Conservation (phyloP, 2,113 vertebrate species). For the Piprites chloris region DNA sequence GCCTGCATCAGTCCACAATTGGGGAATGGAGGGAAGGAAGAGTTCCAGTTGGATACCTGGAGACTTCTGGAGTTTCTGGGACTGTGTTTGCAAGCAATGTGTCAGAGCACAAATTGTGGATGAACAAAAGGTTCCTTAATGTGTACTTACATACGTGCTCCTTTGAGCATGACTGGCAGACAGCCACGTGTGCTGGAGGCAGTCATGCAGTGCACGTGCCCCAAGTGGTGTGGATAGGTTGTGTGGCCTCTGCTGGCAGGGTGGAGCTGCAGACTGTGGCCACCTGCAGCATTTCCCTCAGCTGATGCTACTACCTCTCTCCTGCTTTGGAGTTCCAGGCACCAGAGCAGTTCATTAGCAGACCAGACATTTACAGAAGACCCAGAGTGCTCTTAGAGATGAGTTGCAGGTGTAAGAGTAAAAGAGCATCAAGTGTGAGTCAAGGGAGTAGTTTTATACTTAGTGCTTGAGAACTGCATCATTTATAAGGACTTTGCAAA, state of each 20-base stretch:
- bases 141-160: not conserved
- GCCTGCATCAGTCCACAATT: not conserved
- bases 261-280: not conserved
- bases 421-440: not conserved
- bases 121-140: not conserved
- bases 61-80: not conserved
- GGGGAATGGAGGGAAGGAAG: not conserved
- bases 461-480: not conserved
- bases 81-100: not conserved
- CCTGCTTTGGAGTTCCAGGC: not conserved
- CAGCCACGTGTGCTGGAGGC: not conserved
- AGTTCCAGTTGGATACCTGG: not conserved
- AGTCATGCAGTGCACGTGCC: not conserved
- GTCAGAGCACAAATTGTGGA: not conserved
- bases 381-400: not conserved
- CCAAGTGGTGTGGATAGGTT: rapidly evolving
- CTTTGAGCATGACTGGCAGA: not conserved
- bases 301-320: not conserved
- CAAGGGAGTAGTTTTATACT: not conserved
- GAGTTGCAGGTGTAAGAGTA: not conserved
- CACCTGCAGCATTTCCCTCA: not conserved
- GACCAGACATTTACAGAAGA: not conserved
- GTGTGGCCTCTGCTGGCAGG: not conserved
- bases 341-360: not conserved
- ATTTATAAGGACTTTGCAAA: not conserved